Base-by-base conservation (phyloP, 2,888 invertebrate genomes). In the Ptilodon capucinus region DNA sequence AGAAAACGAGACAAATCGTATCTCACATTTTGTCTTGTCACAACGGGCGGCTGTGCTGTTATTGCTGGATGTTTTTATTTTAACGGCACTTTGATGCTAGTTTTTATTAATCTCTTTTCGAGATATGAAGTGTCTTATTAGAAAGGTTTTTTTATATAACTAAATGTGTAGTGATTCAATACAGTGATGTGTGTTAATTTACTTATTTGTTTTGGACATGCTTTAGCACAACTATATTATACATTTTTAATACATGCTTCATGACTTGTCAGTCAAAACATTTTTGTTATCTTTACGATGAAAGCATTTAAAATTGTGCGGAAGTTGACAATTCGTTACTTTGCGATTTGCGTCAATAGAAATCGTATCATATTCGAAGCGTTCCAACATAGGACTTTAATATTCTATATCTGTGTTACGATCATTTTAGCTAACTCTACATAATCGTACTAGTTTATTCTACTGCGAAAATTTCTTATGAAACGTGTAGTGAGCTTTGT, bases 401-500 rank as follows among this genome's bases (percentile, higher is more conserved):
- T 0, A 28, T 25, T 44, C 18, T 40, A 38, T 52, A 28, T 28
- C 47, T 41, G 38, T 39, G 32, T 45, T 42, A 19, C 9, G 7
- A 47, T 19, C 21, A 44, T 41, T 43, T 21, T 16, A 46, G 32
- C 46, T 51, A 60, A 46, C 56, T 42, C 34, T 57, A 58, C 61
- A 40, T 46, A 44, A 45, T 48, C 34, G 40, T 28, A 30, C 48
- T 54, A 58, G 47, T 36, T 30, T 53, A 32, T 45, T 57, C 50
- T 65, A 66, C 59, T 48, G 59, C 51, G 44, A 38, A 42, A 43
- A 48, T 40, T 55, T 54, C 42, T 49, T 49, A 49, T 59, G 48
- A 46, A 46, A 51, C 48, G 47, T 68, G 53, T 62, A 70, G 59
- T 62, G 68, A 63, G 59, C 49, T 35, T 59, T 48, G 58, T 68